Evolutionary conservation across 2,888 invertebrate species (phyloP).

Genomic region (Mechanitis messenoides): DNA sequence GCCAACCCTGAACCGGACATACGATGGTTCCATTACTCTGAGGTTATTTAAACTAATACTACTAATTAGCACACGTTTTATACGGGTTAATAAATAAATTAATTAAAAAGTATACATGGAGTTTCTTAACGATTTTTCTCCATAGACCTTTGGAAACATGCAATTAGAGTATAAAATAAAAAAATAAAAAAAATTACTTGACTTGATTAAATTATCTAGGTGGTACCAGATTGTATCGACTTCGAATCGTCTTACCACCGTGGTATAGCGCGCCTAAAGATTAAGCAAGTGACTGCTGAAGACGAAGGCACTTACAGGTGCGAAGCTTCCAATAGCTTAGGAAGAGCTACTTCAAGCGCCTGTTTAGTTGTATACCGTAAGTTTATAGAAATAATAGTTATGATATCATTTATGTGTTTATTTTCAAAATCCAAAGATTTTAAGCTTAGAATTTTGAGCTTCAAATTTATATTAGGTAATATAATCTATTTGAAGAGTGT

Average conservation of each 20-base stretch:
- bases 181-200: too few species aligned
- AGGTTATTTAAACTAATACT: conserved; percentile 38
- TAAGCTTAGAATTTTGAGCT: too few species aligned
- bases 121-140: background rate
- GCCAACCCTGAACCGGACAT: conserved; percentile 86
- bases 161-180: background rate
- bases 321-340: conserved; percentile 88
- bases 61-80: background rate
- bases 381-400: conserved; percentile 9
- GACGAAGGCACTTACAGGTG: conserved; percentile 94
- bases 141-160: background rate
- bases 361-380: conserved; percentile 88
- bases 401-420: background rate
- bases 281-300: conserved; percentile 87
- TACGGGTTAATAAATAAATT: too few species aligned
- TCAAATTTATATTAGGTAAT: too few species aligned
- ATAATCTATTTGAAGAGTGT: too few species aligned
- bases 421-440: too few species aligned
- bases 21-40: conserved; percentile 84
- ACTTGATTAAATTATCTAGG: conserved; percentile 48
- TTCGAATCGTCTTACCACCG: conserved; percentile 82
- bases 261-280: conserved; percentile 82
- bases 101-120: too few species aligned
- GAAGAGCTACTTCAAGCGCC: conserved; percentile 87
- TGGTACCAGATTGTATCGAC: conserved; percentile 80